Evolutionary conservation across 1,140 invertebrate species (phyloP), one percentile per base, ranked within the genome.

Genomic region (Laodelphax striatellus): DNA sequence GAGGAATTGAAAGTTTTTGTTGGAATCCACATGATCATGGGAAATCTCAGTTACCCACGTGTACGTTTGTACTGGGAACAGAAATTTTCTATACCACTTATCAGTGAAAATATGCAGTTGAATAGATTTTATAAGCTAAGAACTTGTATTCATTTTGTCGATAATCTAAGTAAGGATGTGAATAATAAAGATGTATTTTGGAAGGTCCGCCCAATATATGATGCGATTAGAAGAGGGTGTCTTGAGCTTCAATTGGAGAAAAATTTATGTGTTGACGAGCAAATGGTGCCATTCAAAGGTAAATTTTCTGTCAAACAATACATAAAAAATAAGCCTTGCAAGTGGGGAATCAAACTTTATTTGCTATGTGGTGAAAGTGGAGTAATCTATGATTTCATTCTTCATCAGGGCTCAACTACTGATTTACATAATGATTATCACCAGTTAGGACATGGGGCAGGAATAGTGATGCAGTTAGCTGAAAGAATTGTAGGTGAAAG

Each of bases 201-300:
- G 52, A 62, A 63, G 54, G 31, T 69, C 52, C 42, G 64, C 52
- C 58, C 64, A 4, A 3, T 63, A 13, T 62, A 43, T 42, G 16
- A 58, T 28, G 9, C 17, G 21, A 10, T 57, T 9, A 58, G 21
- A 46, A 62, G 52, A 43, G 31, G 43, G 5, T 63, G 52, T 24
- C 16, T 8, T n/a, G 0, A 38, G n/a, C 56, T 62, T 11, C 44
- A 10, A 38, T 14, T 60, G 2, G 64, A 64, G 54, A 24, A 60
- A 56, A 19, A 63, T 11, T 38, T 61, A 44, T 53, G 44, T 43
- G 56, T 70, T 34, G 69, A 71, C 58, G 64, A 70, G 52, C 66
- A 70, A 62, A 70, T 71, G 65, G 59, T 69, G 1, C 63, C 68
- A 10, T 70, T 70, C 62, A 67, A 65, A 57, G 67, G 69, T 5